Base-by-base conservation (phyloP, 2,888 invertebrate species). In the Plemyria rubiginata region DNA sequence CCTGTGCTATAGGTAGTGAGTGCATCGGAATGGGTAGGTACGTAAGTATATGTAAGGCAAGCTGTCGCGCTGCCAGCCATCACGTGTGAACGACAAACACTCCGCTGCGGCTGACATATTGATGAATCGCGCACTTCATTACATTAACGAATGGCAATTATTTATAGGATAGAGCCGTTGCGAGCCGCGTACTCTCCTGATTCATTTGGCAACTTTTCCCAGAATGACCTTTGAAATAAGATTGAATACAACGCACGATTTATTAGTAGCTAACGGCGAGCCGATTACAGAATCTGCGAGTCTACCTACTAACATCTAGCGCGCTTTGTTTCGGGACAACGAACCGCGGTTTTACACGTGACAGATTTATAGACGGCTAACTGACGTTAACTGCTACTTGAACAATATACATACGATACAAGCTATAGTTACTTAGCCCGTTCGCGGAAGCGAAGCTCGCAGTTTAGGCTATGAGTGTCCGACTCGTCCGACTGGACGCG, bases 351-450 rank as follows among this genome's bases (percentile, higher is more conserved):
- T 73, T 65, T 72, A 71, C 73, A 70, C 67, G 75, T 68, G 85
- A 85, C 82, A 85, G 85, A 86, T 87, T 86, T 86, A 87, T 86
- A 74, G 78, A 70, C 66, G 73, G 72, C 74, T 72, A 79, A 78
- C 73, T 71, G 78, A 77, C 71, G 70, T 68, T 75, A 76, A 73
- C 75, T 66, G 78, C 78, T 69, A 16, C 11, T 16, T 45, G 11
- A 8, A 11, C 36, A 38, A 38, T 3, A 1, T 22, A 22, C 22
- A 38, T 38, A 38, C 11, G 11, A 65, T 73, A 70, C 67, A 56
- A 60, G 54, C 67, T 65, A 66, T 62, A 67, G 66, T 74, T 73
- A 22, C 68, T 77, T 71, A 74, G 71, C 62, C 66, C 69, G 66
- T 84, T 84, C 84, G 80, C 66, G 70, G 84, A 83, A 83, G 64